A percentile compares a stretch with the other conserved stretches of the same genome.
Evolutionary conservation across 1,140 invertebrate genomes (phyloP).

Genomic region (Drosophila guanche): DNA sequence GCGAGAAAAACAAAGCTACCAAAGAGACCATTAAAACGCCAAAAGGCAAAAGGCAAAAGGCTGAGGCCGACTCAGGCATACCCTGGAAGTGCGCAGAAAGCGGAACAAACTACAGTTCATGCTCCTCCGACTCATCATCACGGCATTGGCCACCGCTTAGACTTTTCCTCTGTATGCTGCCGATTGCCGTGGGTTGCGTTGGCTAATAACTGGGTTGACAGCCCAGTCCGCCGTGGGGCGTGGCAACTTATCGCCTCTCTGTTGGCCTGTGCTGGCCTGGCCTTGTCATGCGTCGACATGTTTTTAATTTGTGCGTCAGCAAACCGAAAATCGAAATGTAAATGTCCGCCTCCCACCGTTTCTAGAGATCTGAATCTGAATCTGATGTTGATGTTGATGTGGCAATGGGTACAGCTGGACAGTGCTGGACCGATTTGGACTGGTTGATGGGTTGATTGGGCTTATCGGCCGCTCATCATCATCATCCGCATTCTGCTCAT

Average conservation of each 20-base stretch:
- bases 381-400: neutral
- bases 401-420: neutral
- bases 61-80: neutral
- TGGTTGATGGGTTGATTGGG: slow-evolving; percentile 36
- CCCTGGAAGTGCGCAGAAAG: neutral
- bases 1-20: slow-evolving; percentile 27
- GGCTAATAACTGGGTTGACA: slow-evolving; percentile 4
- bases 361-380: too few relatives aligned
- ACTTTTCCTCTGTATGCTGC: neutral
- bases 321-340: neutral
- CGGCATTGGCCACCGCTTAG: neutral
- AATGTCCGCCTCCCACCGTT: slow-evolving; percentile 1
- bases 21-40: slow-evolving; percentile 19
- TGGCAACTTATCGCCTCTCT: slow-evolving; percentile 35
- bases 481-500: slow-evolving; percentile 5
- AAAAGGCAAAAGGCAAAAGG: slow-evolving; percentile 5
- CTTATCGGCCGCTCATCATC: slow-evolving; percentile 10
- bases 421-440: neutral
- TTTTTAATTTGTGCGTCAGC: slow-evolving; percentile 32
- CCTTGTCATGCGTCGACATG: slow-evolving; percentile 50
- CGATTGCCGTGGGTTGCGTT: neutral
- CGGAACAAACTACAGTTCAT: too few relatives aligned
- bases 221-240: slow-evolving; percentile 3
- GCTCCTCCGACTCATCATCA: too few relatives aligned
- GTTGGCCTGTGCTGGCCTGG: slow-evolving; percentile 23